These are phyloP conservation scores for Albula goreensis DNA, from an alignment of 2,113 vertebrate species.

Conservation along the genomic window DNA sequence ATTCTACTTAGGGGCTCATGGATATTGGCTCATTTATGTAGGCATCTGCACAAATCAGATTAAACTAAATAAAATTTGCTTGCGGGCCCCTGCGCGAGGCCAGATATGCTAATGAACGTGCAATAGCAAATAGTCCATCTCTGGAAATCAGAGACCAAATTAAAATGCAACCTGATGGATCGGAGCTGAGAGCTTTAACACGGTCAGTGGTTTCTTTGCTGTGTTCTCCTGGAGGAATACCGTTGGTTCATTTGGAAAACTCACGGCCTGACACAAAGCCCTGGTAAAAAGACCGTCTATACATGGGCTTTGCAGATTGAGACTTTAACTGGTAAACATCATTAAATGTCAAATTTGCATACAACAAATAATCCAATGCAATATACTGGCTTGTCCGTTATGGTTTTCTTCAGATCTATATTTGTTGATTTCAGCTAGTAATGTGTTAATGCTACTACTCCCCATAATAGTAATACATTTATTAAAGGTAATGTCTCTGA, in stretches of 20 bases:
- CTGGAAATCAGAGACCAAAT: slow-evolving; percentile 21
- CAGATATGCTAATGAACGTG: slow-evolving; percentile 30
- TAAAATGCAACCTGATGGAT: slow-evolving; percentile 40
- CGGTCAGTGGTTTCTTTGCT: neutral
- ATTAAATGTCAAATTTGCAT: no score
- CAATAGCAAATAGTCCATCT: slow-evolving; percentile 26
- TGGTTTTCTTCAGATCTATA: no score
- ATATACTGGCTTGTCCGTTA: no score
- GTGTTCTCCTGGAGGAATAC: neutral
- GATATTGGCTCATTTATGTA: slow-evolving; percentile 38
- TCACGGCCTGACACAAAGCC: no score
- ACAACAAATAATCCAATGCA: no score
- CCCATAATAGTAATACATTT: no score
- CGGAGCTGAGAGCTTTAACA: slow-evolving; percentile 31
- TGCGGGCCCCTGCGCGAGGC: slow-evolving; percentile 22
- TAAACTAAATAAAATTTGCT: slow-evolving; percentile 48
- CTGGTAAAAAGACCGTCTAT: no score
- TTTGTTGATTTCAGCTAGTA: no score
- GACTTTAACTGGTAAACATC: no score
- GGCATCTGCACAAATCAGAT: slow-evolving; percentile 51
- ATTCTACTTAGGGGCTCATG: slow-evolving; percentile 35
- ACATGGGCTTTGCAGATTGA: no score
- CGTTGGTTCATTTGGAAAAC: neutral
- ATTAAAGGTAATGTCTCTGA: no score
- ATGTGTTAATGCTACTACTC: no score